Percentiles rank a stretch among this genome's conserved stretches.
phyloP scores from a whole-genome alignment of 2,888 invertebrate genomes.

The Scrobipalpa costella region DNA sequence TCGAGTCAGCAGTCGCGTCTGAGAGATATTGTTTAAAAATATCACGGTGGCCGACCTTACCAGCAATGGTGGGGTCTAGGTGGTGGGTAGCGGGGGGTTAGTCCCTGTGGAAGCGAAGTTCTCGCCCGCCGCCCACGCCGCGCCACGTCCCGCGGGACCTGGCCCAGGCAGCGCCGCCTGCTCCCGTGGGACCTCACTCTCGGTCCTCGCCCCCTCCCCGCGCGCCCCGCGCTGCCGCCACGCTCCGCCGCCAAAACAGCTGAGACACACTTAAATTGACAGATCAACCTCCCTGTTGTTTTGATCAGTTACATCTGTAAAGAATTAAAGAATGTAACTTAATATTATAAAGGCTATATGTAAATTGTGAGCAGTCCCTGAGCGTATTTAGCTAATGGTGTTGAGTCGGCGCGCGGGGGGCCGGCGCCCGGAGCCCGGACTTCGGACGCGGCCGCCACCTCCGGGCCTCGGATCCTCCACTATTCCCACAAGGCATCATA shows the following conservation, averaged over 20 bases:
- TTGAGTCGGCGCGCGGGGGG: constrained; percentile 35
- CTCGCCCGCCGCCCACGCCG: constrained; percentile 74
- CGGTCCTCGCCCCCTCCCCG: constrained; percentile 44
- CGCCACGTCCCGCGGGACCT: constrained; percentile 61
- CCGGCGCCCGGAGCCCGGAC: constrained; percentile 40
- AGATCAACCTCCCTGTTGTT: constrained; percentile 17
- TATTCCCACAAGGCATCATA: constrained; percentile 63
- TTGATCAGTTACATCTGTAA: not conserved
- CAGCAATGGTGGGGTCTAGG: constrained; percentile 50
- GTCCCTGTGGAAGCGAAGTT: constrained; percentile 72
- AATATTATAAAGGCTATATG: constrained; percentile 31
- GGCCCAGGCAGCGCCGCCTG: constrained; percentile 74
- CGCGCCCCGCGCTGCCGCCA: constrained; percentile 37
- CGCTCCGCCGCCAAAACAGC: constrained; percentile 67
- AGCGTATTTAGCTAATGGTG: constrained; percentile 50
- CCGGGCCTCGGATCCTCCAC: constrained; percentile 52
- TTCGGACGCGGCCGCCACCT: constrained; percentile 44
- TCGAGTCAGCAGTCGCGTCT: constrained; percentile 26
- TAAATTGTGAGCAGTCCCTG: constrained; percentile 31
- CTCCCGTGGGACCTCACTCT: constrained; percentile 63
- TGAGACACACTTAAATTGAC: constrained; percentile 71
- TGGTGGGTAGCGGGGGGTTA: constrained; percentile 56
- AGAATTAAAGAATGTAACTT: not conserved
- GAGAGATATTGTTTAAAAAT: constrained; percentile 65
- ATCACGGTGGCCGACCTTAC: constrained; percentile 63